phyloP scores from a whole-genome alignment of 1,140 invertebrate genomes.

The Drosophila tropicalis region DNA sequence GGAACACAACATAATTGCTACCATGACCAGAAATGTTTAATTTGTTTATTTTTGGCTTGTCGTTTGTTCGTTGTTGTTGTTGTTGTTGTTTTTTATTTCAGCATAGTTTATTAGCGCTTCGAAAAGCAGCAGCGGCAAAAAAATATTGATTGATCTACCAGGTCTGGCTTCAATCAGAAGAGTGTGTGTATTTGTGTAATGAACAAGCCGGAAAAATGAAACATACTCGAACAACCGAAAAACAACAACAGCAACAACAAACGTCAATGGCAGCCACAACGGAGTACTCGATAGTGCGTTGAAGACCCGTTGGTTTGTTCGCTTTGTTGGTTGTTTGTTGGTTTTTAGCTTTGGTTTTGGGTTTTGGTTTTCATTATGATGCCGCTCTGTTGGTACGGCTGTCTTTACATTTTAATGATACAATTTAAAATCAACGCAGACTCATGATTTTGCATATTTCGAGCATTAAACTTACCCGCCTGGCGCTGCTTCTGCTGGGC shows the following conservation, averaged over 20 bases:
- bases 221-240: not conserved
- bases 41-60: slow-evolving; percentile 64
- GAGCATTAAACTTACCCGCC: slow-evolving; percentile 68
- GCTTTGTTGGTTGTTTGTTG: not conserved
- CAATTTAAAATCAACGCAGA: slow-evolving; percentile 82
- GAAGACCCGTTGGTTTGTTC: slow-evolving; percentile 35
- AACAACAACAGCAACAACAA: slow-evolving; percentile 42
- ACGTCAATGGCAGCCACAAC: not conserved
- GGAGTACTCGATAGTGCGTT: slow-evolving; percentile 28
- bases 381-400: slow-evolving; percentile 29
- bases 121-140: slow-evolving; percentile 45
- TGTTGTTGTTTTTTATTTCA: slow-evolving; percentile 10
- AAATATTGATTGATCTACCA: slow-evolving; percentile 75
- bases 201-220: slow-evolving; percentile 74
- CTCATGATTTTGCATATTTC: slow-evolving; percentile 81
- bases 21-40: slow-evolving; percentile 65
- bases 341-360: slow-evolving; percentile 21
- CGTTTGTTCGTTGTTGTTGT: slow-evolving; percentile 16
- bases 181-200: slow-evolving; percentile 71
- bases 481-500: slow-evolving; percentile 36
- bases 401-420: slow-evolving; percentile 75
- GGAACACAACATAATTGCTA: slow-evolving; percentile 61
- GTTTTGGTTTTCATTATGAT: slow-evolving; percentile 67
- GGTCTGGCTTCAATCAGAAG: slow-evolving; percentile 72
- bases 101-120: slow-evolving; percentile 66